phyloP scores from a whole-genome alignment of 1,140 invertebrate species.

The Cotesia glomerata region DNA sequence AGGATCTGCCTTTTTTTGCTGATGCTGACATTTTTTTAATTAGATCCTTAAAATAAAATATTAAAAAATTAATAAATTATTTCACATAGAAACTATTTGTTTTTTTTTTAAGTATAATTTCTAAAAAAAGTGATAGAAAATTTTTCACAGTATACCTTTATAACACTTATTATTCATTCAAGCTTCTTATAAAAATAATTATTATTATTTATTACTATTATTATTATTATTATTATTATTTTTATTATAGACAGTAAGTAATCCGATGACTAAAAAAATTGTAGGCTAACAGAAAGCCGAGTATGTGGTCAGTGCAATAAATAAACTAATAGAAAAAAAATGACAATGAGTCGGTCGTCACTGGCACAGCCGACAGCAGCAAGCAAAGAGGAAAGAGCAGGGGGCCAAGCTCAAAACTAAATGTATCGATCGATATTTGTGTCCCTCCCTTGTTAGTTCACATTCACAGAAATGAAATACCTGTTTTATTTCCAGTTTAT shows the following conservation, averaged over 20 bases:
- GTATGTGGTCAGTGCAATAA: neutral
- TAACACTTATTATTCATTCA: too few species aligned
- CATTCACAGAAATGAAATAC: neutral
- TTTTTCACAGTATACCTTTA: too few species aligned
- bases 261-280: too few species aligned
- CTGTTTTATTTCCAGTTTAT: neutral
- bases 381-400: neutral
- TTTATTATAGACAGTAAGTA: too few species aligned
- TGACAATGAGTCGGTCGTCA: constrained; percentile 10
- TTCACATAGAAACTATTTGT: neutral
- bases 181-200: too few species aligned
- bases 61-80: constrained; percentile 10
- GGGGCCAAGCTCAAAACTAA: neutral
- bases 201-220: too few species aligned
- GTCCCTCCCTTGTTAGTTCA: constrained; percentile 19
- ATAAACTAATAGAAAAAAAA: neutral
- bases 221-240: too few species aligned
- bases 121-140: too few species aligned
- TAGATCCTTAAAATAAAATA: constrained; percentile 44
- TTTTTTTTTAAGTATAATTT: neutral
- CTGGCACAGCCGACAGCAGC: neutral
- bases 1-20: constrained; percentile 41
- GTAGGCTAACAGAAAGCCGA: too few species aligned
- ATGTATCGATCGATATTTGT: constrained; percentile 30
- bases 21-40: constrained; percentile 56